Conservation (phyloP, 2,113 vertebrate species). For the Empidonax traillii region DNA sequence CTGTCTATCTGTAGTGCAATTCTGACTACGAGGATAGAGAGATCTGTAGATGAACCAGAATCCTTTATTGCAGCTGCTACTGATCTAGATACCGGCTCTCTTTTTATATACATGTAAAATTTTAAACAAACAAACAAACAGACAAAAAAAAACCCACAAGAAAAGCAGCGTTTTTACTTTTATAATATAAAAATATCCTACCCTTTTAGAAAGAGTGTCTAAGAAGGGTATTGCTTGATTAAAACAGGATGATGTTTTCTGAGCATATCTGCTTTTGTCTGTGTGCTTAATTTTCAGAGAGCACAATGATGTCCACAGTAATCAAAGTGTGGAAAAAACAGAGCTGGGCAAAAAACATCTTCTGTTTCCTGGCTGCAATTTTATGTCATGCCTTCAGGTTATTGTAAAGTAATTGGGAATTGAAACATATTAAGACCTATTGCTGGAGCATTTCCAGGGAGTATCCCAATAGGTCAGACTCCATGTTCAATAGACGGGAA, state of each 20-base stretch:
- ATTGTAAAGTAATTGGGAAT: slow-evolving; percentile 15
- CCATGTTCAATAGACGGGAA: neutral
- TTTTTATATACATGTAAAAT: neutral
- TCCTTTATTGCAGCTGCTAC: neutral
- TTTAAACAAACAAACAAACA: neutral
- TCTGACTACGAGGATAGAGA: neutral
- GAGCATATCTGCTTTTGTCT: neutral
- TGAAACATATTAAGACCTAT: slow-evolving; percentile 12
- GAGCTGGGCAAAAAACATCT: neutral
- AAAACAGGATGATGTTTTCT: neutral
- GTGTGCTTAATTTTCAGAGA: neutral
- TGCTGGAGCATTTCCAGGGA: neutral
- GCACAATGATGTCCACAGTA: neutral
- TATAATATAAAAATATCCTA: neutral
- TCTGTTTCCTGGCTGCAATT: slow-evolving; percentile 8
- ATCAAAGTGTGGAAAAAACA: neutral
- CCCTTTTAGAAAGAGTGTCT: neutral
- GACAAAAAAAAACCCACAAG: neutral
- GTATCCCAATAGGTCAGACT: neutral
- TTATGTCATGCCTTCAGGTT: neutral
- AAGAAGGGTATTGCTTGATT: neutral
- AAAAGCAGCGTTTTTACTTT: neutral
- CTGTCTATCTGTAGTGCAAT: neutral
- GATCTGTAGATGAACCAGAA: neutral
- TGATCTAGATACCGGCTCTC: neutral